These are phyloP conservation scores for Microcebus tavaratra DNA, from an alignment of 2,113 vertebrate genomes.

Conservation along the genomic window DNA sequence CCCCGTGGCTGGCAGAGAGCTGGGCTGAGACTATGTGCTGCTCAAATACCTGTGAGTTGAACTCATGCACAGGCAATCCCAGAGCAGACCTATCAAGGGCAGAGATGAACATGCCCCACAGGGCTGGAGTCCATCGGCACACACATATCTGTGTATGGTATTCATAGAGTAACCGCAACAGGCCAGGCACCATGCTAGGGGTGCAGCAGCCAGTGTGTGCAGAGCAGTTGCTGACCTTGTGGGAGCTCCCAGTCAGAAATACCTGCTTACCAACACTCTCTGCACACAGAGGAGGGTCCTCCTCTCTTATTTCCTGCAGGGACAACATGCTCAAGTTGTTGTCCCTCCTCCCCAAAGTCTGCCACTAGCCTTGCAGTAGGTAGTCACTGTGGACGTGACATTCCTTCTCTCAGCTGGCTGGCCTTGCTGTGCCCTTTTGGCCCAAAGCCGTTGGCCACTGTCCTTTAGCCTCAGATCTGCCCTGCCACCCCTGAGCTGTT, in stretches of 20 bases:
- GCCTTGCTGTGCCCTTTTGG: constrained; percentile 40
- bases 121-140: background rate
- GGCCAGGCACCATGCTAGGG: background rate
- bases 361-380: background rate
- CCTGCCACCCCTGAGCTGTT: background rate
- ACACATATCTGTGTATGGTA: accelerated
- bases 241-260: background rate
- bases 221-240: background rate
- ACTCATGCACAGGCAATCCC: background rate
- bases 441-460: background rate
- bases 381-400: constrained; percentile 1
- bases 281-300: background rate
- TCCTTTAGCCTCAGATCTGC: constrained; percentile 9
- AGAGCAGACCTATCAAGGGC: background rate
- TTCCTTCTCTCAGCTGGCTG: constrained; percentile 35
- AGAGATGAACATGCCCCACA: background rate
- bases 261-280: background rate
- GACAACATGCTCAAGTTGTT: background rate
- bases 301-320: background rate
- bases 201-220: background rate
- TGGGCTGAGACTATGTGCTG: background rate
- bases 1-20: background rate
- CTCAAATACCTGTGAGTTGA: background rate
- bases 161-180: background rate
- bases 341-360: background rate